Evolutionary conservation across 2,888 invertebrate species (phyloP), one percentile per base, ranked within the genome.

Genomic region (Aspidiotus rigidus): DNA sequence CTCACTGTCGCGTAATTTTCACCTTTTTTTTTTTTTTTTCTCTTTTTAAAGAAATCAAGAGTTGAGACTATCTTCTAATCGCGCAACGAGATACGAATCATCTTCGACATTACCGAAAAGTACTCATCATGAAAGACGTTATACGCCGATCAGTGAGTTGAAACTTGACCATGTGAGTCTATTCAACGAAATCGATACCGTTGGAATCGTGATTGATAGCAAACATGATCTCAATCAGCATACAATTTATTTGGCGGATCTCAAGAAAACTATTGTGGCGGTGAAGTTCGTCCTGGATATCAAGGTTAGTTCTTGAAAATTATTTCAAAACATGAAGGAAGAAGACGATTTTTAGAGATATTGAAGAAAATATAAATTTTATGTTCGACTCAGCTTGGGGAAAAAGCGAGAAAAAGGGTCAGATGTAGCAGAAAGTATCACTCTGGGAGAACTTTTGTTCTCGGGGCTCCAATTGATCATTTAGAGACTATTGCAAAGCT

Each of bases 181-280:
- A 10, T 86, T 85, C 75, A 83, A 84, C 71, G 90, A 90, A 80
- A 81, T 89, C 72, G 90, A 91, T 78, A 84, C 86, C 10, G 82
- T 86, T 7, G 90, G 90, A 1, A 74, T 88, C 3, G 81, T 90
- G 54, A 80, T 86, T 39, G 77, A 82, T 39, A 74, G 73, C 62
- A 77, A 78, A 70, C 17, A 15, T 13, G 75, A 75, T 3, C 70
- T 70, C 66, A 73, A 71, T 64, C 75, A 75, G 70, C 86, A 86
- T 77, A 82, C 83, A 70, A 78, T 86, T 0, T 86, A 84, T 77
- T 62, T 86, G 16, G 77, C 83, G 0, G 86, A 87, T 75, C 75
- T 74, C 8, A 78, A 81, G 42, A 80, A 80, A 74, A 81, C 83
- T 74, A 76, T 84, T 10, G 74, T 84, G 15, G 80, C 80, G 69